phyloP scores from a whole-genome alignment of 1,140 invertebrate genomes.

The Apis laboriosa region DNA sequence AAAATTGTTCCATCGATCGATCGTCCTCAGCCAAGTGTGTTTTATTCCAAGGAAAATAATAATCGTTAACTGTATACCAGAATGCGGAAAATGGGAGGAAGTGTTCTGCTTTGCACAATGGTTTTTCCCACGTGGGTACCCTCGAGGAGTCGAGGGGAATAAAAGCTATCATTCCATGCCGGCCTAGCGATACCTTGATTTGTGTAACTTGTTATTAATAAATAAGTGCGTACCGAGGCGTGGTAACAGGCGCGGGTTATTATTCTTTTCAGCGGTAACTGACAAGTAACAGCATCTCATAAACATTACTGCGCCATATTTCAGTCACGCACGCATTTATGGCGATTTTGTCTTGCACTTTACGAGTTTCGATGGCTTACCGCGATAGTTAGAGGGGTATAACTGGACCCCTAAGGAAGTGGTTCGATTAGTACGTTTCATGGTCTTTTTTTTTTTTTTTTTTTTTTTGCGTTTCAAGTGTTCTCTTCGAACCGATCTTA shows the following conservation, averaged over 20 bases:
- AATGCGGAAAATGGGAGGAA: conserved; percentile 41
- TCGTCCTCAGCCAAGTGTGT: too few relatives aligned
- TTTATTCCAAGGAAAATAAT: not conserved
- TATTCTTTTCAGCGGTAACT: conserved; percentile 57
- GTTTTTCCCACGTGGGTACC: conserved; percentile 24
- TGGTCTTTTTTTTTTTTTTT: not conserved
- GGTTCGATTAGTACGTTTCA: conserved; percentile 61
- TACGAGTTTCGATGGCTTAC: conserved; percentile 48
- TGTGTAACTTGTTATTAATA: conserved; percentile 58
- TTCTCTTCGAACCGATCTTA: not conserved
- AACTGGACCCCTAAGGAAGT: conserved; percentile 43
- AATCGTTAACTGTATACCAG: conserved; percentile 18
- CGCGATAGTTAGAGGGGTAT: conserved; percentile 23
- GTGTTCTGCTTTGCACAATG: conserved; percentile 6
- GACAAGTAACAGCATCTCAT: conserved; percentile 67
- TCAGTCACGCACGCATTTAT: conserved; percentile 65
- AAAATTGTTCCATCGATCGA: too few relatives aligned
- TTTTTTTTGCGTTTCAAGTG: not conserved
- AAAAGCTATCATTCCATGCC: conserved; percentile 36
- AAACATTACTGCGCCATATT: conserved; percentile 64
- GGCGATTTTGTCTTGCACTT: conserved; percentile 56
- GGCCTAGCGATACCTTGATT: conserved; percentile 50
- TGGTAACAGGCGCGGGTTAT: conserved; percentile 43
- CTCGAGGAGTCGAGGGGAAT: conserved; percentile 14
- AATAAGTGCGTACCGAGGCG: conserved; percentile 53